Percentiles rank a stretch among this genome's conserved stretches.
These are phyloP conservation scores for Ganaspis brasiliensis DNA, from an alignment of 2,888 invertebrate genomes.

Conservation along the genomic window DNA sequence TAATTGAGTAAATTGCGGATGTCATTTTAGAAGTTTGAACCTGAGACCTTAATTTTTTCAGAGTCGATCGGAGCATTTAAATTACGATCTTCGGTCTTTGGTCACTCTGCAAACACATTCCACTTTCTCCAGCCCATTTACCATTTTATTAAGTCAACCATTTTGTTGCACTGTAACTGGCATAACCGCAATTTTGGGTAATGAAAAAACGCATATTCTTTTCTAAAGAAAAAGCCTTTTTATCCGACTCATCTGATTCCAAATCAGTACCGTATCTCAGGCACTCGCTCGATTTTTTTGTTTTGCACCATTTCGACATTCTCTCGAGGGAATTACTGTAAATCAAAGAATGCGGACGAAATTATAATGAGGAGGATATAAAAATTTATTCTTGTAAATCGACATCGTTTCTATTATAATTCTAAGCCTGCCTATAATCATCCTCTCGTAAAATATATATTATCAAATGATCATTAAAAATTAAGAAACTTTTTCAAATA, in stretches of 20 bases:
- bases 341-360: constrained; percentile 7
- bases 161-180: constrained; percentile 50
- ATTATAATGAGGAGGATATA: not conserved
- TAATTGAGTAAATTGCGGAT: not conserved
- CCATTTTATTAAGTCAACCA: constrained; percentile 59
- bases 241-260: not conserved
- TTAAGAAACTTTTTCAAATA: constrained; percentile 20
- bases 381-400: not conserved
- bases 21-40: constrained; percentile 16
- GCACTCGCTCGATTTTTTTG: constrained; percentile 12
- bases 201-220: constrained; percentile 50
- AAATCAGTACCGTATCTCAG: constrained; percentile 3
- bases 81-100: constrained; percentile 44
- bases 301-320: constrained; percentile 8
- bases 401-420: not conserved
- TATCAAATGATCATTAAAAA: not conserved
- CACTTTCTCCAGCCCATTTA: constrained; percentile 60
- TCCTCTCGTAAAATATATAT: not conserved
- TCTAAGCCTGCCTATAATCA: not conserved
- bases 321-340: not conserved
- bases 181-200: constrained; percentile 53
- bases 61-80: constrained; percentile 36
- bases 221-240: constrained; percentile 48
- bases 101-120: constrained; percentile 48
- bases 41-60: constrained; percentile 29